phyloP scores from a whole-genome alignment of 1,140 invertebrate genomes.

The Bombus terrestris region DNA sequence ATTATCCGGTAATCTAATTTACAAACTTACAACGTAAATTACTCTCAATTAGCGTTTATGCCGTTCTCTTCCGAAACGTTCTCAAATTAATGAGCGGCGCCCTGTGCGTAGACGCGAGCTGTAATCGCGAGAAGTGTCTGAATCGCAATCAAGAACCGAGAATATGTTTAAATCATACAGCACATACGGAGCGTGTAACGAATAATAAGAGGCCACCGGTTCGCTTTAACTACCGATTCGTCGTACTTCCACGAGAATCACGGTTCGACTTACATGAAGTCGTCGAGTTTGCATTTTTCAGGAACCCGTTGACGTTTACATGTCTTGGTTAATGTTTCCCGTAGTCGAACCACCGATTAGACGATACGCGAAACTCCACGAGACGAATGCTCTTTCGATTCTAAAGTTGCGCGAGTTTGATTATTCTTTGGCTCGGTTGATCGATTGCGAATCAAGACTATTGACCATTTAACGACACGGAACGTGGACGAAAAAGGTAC shows the following conservation, averaged over 20 bases:
- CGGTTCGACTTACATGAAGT: constrained; percentile 2
- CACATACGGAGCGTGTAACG: constrained; percentile 36
- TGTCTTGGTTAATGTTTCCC: constrained; percentile 6
- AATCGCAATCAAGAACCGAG: constrained; percentile 15
- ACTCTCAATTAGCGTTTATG: not conserved
- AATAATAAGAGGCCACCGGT: constrained; percentile 37
- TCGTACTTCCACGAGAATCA: constrained; percentile 11
- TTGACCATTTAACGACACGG: too few relatives aligned
- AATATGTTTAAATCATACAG: constrained; percentile 23
- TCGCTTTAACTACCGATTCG: constrained; percentile 34
- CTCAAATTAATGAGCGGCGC: not conserved
- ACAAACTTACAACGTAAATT: constrained; percentile 8
- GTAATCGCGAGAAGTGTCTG: constrained; percentile 28
- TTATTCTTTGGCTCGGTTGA: constrained; percentile 38
- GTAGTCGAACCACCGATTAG: constrained; percentile 49
- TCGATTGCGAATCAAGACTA: not conserved
- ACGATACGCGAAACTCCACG: not conserved
- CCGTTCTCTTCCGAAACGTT: not conserved
- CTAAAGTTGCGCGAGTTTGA: constrained; percentile 43
- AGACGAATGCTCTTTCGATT: not conserved
- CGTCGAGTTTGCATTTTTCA: constrained; percentile 40
- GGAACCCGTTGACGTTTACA: too few relatives aligned
- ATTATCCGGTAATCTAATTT: constrained; percentile 19
- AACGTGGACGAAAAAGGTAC: not conserved
- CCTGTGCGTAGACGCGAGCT: not conserved